A percentile compares a stretch with the other conserved stretches of the same genome.
Conservation (phyloP, 92 coral and sea anemone species). For the Porites rus region DNA sequence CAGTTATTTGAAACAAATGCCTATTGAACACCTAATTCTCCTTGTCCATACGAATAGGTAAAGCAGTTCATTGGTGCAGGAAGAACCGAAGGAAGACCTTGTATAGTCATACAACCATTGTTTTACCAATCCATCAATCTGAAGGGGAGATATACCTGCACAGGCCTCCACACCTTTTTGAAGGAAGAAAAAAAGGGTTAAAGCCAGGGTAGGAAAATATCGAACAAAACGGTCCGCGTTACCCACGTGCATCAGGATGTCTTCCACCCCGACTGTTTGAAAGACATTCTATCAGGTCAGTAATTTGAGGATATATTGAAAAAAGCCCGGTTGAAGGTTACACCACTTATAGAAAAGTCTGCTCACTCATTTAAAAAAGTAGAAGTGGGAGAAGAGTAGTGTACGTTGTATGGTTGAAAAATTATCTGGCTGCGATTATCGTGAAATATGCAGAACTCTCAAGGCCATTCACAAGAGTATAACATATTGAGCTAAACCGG, state of each 20-base stretch:
- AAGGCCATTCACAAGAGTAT: no score
- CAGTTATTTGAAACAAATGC: no score
- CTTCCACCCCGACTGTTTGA: neutral
- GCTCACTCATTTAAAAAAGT: no score
- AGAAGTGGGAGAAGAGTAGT: no score
- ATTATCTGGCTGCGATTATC: no score
- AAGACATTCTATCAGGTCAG: neutral
- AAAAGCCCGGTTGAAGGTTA: no score
- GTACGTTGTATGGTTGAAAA: no score
- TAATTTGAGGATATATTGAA: neutral
- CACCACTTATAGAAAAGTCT: no score
- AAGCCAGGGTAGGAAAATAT: neutral
- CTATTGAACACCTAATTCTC: neutral
- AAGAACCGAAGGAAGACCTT: neutral
- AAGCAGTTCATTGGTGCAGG: neutral
- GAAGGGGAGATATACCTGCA: neutral
- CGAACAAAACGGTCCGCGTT: neutral
- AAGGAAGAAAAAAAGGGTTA: neutral
- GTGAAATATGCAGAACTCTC: no score
- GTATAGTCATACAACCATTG: neutral
- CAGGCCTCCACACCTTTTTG: neutral
- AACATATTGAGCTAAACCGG: no score
- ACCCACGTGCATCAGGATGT: neutral
- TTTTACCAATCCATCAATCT: neutral
- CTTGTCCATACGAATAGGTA: neutral